Percentiles rank a stretch among this genome's conserved stretches.
phyloP scores from a whole-genome alignment of 2,113 vertebrate genomes.

The Misgurnus anguillicaudatus region DNA sequence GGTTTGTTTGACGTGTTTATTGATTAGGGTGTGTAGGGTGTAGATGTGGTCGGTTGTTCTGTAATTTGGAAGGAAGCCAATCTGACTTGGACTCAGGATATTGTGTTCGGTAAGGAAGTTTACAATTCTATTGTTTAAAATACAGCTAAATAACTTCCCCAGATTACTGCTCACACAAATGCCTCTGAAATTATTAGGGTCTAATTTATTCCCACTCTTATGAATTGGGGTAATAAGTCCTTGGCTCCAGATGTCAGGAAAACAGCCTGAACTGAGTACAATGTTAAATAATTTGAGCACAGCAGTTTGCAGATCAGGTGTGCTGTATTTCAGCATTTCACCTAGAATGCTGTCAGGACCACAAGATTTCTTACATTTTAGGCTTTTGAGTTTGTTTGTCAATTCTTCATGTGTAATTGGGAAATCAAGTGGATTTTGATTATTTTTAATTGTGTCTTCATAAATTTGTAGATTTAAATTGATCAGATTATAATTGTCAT shows the following conservation, averaged over 20 bases:
- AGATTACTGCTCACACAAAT: too few species aligned
- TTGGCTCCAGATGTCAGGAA: conserved; percentile 36
- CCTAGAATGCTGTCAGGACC: conserved; percentile 3
- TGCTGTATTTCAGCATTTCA: not conserved
- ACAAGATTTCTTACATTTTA: not conserved
- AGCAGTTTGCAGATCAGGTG: conserved; percentile 1
- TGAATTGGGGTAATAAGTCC: too few species aligned
- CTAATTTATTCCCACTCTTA: too few species aligned
- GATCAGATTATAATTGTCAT: not conserved
- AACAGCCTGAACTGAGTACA: not conserved
- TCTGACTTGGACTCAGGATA: too few species aligned
- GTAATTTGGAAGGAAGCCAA: too few species aligned
- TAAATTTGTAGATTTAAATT: not conserved
- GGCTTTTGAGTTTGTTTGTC: not conserved
- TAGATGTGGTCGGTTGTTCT: too few species aligned
- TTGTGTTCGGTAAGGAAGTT: too few species aligned
- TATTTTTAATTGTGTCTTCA: conserved; percentile 6
- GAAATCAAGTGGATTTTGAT: conserved; percentile 16
- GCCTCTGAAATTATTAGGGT: too few species aligned
- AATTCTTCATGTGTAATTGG: conserved; percentile 5
- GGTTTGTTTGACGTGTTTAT: too few species aligned
- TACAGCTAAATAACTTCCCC: too few species aligned
- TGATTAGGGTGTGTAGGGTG: too few species aligned
- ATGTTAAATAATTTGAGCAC: conserved; percentile 31
- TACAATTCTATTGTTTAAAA: too few species aligned